A percentile compares a stretch with the other conserved stretches of the same genome.
Evolutionary conservation across 2,113 vertebrate species (phyloP).

Genomic region (Corythoichthys haematopterus): DNA sequence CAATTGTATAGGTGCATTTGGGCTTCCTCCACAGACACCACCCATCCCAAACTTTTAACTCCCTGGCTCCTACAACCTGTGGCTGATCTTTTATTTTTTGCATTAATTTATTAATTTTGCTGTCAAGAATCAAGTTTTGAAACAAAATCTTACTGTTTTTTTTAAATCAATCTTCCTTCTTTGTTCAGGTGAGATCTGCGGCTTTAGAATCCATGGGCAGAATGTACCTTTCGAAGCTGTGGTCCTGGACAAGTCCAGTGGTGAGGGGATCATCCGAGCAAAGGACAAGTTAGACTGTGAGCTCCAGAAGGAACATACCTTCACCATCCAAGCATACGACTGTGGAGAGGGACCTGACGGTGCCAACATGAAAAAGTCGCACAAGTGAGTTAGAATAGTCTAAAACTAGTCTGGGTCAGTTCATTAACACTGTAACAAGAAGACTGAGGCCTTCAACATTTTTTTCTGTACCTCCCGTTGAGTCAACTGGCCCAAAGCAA

Average conservation of each 20-base stretch:
- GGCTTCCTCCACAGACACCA: constrained; percentile 83
- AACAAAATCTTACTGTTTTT: background rate
- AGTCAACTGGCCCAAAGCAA: background rate
- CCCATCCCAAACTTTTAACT: constrained; percentile 73
- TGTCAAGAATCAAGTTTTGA: constrained; percentile 23
- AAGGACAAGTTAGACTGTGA: constrained; percentile 95
- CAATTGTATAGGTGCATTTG: constrained; percentile 76
- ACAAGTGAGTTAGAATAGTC: constrained; percentile 81
- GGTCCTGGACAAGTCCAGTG: constrained; percentile 95
- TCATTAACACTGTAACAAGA: background rate
- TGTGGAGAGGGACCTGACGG: constrained; percentile 92
- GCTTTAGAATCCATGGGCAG: constrained; percentile 95
- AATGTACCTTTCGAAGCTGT: constrained; percentile 95
- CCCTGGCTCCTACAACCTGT: constrained; percentile 81
- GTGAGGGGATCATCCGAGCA: constrained; percentile 88
- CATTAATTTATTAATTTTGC: constrained; percentile 50
- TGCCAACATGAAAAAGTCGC: constrained; percentile 86
- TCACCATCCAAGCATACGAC: constrained; percentile 95
- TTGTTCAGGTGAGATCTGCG: constrained; percentile 91
- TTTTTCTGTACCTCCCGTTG: background rate
- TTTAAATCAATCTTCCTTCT: constrained; percentile 29
- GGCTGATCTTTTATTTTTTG: constrained; percentile 69
- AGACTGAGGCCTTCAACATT: background rate
- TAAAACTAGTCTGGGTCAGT: background rate
- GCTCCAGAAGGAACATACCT: constrained; percentile 93